Percentiles rank a stretch among this genome's conserved stretches.
Evolutionary conservation across 2,888 invertebrate species (phyloP).

Genomic region (Euplexia lucipara): DNA sequence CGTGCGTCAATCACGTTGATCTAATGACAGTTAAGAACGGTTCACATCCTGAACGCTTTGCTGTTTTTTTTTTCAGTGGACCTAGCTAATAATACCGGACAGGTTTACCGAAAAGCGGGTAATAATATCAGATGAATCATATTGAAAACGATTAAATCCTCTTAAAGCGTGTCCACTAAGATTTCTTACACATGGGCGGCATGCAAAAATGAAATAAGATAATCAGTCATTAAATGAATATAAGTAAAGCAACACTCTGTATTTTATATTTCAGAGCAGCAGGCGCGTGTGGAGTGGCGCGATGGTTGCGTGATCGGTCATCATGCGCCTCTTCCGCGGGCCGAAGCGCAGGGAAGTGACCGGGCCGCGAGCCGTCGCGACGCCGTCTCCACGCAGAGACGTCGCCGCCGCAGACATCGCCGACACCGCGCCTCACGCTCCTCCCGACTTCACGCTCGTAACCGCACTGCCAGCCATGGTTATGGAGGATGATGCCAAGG

Average conservation of each 20-base stretch:
- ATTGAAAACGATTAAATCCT: no score
- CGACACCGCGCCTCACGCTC: conserved; percentile 91
- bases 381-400: conserved; percentile 86
- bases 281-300: conserved; percentile 81
- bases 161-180: no score
- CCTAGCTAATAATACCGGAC: conserved; percentile 1
- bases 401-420: conserved; percentile 78
- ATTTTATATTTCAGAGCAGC: conserved; percentile 67
- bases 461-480: conserved; percentile 95
- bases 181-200: no score
- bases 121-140: background rate
- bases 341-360: conserved; percentile 92
- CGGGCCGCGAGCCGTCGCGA: conserved; percentile 88
- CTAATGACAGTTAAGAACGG: conserved; percentile 75
- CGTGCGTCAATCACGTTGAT: conserved; percentile 76
- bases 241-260: background rate
- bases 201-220: no score
- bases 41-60: conserved; percentile 54
- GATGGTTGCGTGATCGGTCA: conserved; percentile 89
- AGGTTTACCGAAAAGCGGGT: background rate
- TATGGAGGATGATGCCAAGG: conserved; percentile 93
- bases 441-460: conserved; percentile 93
- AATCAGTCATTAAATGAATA: background rate
- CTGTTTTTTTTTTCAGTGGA: conserved; percentile 34
- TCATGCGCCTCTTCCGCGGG: conserved; percentile 92